phyloP scores from a whole-genome alignment of 1,140 invertebrate genomes.

The Pygmarrhopalites habei region DNA sequence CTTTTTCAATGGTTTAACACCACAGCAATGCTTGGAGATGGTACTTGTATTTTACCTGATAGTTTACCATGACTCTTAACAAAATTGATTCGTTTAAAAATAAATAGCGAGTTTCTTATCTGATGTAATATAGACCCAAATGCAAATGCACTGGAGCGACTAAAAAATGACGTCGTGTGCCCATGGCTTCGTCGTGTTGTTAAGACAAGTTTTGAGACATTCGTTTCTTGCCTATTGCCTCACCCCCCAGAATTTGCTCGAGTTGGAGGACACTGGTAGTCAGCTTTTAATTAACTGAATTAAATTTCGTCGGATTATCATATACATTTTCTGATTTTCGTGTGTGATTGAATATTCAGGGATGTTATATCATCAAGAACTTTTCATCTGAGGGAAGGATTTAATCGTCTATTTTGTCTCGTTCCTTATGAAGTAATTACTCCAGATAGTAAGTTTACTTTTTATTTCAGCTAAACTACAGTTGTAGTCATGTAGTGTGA shows the following conservation, averaged over 20 bases:
- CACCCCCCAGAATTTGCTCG: slow-evolving; percentile 82
- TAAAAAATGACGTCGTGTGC: slow-evolving; percentile 90
- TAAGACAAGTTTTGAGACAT: slow-evolving; percentile 76
- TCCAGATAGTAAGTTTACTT: too few species aligned
- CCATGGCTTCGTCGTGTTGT: slow-evolving; percentile 81
- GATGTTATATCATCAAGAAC: slow-evolving; percentile 81
- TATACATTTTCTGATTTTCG: slow-evolving; percentile 1
- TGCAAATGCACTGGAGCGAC: slow-evolving; percentile 76
- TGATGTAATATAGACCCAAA: slow-evolving; percentile 56
- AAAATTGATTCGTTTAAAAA: too few species aligned
- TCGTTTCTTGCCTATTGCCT: slow-evolving; percentile 76
- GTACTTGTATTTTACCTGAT: too few species aligned
- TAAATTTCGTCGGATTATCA: slow-evolving; percentile 4
- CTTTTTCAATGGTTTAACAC: slow-evolving; percentile 99
- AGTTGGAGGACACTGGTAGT: slow-evolving; percentile 92
- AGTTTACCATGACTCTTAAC: too few species aligned
- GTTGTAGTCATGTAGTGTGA: too few species aligned
- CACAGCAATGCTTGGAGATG: slow-evolving; percentile 90
- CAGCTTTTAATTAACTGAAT: too few species aligned
- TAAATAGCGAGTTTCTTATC: too few species aligned
- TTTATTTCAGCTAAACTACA: too few species aligned
- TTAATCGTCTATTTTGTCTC: slow-evolving; percentile 84
- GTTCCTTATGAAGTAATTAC: slow-evolving; percentile 97
- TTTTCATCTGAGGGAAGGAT: slow-evolving; percentile 88
- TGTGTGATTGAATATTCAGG: slow-evolving; percentile 8